These are phyloP conservation scores for Nycticorax nycticorax DNA, from an alignment of 2,113 vertebrate genomes.

Conservation along the genomic window DNA sequence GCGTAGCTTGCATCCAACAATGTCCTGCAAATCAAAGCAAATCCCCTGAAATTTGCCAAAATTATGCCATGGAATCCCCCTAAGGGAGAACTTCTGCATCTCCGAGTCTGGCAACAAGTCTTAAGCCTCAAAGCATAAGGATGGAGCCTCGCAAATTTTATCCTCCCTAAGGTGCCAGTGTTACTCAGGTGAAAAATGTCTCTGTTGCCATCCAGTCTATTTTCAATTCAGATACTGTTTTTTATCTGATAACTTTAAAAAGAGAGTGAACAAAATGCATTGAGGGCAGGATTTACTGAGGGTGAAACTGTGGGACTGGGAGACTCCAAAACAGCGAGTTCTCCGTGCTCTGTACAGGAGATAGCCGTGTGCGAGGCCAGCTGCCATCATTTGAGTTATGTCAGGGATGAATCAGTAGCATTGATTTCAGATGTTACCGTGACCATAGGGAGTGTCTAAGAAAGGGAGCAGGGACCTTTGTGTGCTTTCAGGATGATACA, in stretches of 20 bases:
- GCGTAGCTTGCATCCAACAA: background rate
- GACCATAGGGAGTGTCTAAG: background rate
- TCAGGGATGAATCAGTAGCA: background rate
- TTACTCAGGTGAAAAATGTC: background rate
- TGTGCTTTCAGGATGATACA: background rate
- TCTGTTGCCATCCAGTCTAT: background rate
- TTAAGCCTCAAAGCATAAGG: background rate
- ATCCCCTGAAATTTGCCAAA: background rate
- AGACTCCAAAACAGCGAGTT: background rate
- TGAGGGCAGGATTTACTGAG: background rate
- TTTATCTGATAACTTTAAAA: background rate
- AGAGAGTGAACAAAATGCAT: background rate
- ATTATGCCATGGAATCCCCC: background rate
- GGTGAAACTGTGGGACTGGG: background rate
- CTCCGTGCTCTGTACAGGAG: accelerated
- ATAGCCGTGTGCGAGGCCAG: background rate
- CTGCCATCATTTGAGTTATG: background rate
- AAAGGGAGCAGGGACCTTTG: background rate
- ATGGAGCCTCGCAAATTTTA: background rate
- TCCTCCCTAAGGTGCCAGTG: background rate
- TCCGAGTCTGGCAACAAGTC: background rate
- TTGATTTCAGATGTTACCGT: background rate
- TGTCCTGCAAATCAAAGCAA: background rate
- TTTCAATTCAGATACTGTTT: background rate
- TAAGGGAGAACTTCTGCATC: background rate